Base-by-base conservation (phyloP, 1,140 invertebrate species). In the Nautilus pompilius region DNA sequence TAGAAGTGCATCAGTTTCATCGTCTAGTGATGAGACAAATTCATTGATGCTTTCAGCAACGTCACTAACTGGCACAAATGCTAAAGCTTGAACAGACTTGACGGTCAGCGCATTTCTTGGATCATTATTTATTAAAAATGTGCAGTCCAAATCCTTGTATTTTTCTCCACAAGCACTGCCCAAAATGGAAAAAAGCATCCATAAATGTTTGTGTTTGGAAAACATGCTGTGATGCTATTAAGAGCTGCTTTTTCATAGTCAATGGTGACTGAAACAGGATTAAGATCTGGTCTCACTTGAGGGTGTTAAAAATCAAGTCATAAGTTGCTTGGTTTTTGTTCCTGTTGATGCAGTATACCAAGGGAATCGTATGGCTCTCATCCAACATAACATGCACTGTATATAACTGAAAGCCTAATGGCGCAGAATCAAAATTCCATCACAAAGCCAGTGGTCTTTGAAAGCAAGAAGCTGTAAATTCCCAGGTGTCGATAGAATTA, bases 181-280 rank as follows among this genome's bases (percentile, higher is more conserved):
- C 13, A 49, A 49, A 49, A 49, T 49, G 48, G 48, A 49, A 49
- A n/a, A 20, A 49, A 49, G 10, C 8, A 1, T 41, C 48, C 48
- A 49, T 49, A 22, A 49, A 49, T 49, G 20, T 49, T 49, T 49
- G 20, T 20, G 20, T 49, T 49, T 49, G 48, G 48, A 22, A 49
- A 49, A 49, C 48, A 49, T 49, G 48, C 2, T 49, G 48, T 49
- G 20, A 22, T 49, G 48, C 48, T 49, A 49, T 49, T 49, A 49
- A 49, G 10, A 49, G 48, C 48, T 8, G 48, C 20, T 24, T 20
- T 49, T 49, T 49, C 48, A 49, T 49, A 49, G 48, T 49, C 10
- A 13, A 22, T 49, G 20, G 48, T 49, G 26, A 49, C 20, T 49
- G 48, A 49, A 49, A 22, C 48, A 20, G 48, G 48, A 49, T 49